These are phyloP conservation scores for Gobio gobio DNA, from an alignment of 2,113 vertebrate species.

Conservation along the genomic window DNA sequence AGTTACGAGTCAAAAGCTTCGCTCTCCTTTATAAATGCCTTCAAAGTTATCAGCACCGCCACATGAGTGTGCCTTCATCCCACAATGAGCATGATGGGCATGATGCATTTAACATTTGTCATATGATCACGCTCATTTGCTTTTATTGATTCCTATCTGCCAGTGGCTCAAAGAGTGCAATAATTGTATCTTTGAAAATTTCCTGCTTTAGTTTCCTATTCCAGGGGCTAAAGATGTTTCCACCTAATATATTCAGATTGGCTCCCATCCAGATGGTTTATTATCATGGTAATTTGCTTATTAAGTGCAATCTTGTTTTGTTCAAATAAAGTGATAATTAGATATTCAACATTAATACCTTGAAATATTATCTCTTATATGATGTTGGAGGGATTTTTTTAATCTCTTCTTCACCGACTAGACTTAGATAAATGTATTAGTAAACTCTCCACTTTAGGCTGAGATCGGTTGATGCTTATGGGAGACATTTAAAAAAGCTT, in stretches of 20 bases:
- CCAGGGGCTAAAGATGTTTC: conserved; percentile 69
- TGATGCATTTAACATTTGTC: conserved; percentile 58
- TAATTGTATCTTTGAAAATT: conserved; percentile 81
- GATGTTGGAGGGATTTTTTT: conserved; percentile 71
- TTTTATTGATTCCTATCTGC: conserved; percentile 70
- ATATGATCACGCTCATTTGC: conserved; percentile 67
- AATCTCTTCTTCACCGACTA: conserved; percentile 41
- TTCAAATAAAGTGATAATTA: conserved; percentile 84
- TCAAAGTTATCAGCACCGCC: conserved; percentile 56
- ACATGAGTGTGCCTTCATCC: conserved; percentile 42
- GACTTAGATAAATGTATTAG: conserved; percentile 45
- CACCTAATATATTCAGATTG: conserved; percentile 74
- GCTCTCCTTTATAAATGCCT: conserved; percentile 41
- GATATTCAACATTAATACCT: conserved; percentile 74
- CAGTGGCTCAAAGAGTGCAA: conserved; percentile 70
- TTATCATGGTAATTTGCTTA: conserved; percentile 81
- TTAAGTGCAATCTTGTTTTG: conserved; percentile 80
- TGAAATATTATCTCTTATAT: conserved; percentile 75
- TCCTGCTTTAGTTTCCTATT: conserved; percentile 71
- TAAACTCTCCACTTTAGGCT: not conserved
- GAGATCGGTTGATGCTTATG: not conserved
- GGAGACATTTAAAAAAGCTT: not conserved
- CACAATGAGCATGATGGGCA: conserved; percentile 27
- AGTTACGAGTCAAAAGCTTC: conserved; percentile 38
- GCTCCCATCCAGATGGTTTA: conserved; percentile 74